Conservation (phyloP, 2,113 vertebrate genomes). For the Sinosuthora webbiana region DNA sequence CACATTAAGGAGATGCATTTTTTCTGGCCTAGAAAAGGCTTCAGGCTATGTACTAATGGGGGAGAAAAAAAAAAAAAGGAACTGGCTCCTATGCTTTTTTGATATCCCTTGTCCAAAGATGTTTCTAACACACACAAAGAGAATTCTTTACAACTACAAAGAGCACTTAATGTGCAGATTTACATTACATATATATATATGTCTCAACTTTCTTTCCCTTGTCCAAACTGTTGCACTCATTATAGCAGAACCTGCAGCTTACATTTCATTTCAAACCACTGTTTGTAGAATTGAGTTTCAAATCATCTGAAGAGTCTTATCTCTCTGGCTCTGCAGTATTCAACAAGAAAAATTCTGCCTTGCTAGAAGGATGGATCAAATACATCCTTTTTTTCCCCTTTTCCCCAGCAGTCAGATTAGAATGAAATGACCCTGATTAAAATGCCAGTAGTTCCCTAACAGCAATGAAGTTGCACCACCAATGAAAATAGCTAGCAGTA, state of each 20-base stretch:
- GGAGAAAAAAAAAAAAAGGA: neutral
- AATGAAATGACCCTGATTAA: neutral
- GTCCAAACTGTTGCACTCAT: slow-evolving; percentile 21
- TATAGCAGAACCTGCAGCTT: slow-evolving; percentile 26
- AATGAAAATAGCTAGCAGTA: neutral
- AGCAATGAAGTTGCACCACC: neutral
- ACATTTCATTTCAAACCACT: neutral
- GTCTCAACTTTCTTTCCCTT: neutral
- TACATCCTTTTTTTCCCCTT: neutral
- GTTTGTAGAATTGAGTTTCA: slow-evolving; percentile 10
- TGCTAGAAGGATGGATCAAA: neutral
- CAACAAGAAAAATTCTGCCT: neutral
- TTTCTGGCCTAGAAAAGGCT: slow-evolving; percentile 36
- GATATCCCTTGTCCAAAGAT: neutral
- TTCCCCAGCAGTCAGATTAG: neutral
- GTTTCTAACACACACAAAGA: neutral
- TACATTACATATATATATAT: neutral
- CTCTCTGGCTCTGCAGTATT: neutral
- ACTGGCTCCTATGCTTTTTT: neutral
- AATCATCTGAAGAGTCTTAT: neutral
- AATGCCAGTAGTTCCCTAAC: neutral
- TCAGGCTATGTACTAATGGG: neutral
- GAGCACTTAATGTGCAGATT: neutral
- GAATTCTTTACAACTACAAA: neutral
- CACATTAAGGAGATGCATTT: slow-evolving; percentile 36